Evolutionary conservation across 2,113 vertebrate genomes (phyloP), one percentile per base, ranked within the genome.

Genomic region (Microcebus ravelobensis): DNA sequence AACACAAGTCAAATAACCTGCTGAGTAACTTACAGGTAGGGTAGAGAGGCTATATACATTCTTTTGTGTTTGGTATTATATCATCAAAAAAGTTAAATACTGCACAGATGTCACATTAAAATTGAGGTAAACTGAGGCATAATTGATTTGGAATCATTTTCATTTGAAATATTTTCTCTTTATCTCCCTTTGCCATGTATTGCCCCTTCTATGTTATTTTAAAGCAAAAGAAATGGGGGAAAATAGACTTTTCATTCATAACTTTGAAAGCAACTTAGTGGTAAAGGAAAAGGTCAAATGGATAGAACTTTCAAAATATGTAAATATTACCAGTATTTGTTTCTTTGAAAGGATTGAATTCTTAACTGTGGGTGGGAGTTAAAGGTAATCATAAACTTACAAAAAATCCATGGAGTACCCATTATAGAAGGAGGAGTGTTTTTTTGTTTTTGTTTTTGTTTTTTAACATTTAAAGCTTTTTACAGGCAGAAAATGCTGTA

Each of bases 101-200:
- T 34, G 15, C 23, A 61, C 25, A 29, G 52, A 2, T 20, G 15
- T 45, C 68, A 11, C 39, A 23, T 55, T 50, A 82, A 90, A 67
- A 34, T 42, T 77, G 67, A 94, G 2, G 18, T 74, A 59, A 88
- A 76, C 59, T 48, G 20, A 80, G 29, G 29, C 71, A 52, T 57
- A 29, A 15, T 83, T 90, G 36, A 21, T 67, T 90, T 77, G 45
- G 74, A 86, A 76, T 91, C 48, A 42, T 70, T 95, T 91, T 93
- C 9, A 93, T 89, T 94, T 79, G 48, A 87, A 31, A 34, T 89
- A 63, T 36, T 77, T 73, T 73, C n/a, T 71, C 42, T 92, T 82
- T 23, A 29, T 81, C 29, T 76, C 25, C 23, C 39, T 39, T 14
- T 71, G 12, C 18, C 18, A 34, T 27, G 25, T 61, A 25, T 42